Conservation (phyloP, 2,888 invertebrate species). For the Pristionchus japonicus region DNA sequence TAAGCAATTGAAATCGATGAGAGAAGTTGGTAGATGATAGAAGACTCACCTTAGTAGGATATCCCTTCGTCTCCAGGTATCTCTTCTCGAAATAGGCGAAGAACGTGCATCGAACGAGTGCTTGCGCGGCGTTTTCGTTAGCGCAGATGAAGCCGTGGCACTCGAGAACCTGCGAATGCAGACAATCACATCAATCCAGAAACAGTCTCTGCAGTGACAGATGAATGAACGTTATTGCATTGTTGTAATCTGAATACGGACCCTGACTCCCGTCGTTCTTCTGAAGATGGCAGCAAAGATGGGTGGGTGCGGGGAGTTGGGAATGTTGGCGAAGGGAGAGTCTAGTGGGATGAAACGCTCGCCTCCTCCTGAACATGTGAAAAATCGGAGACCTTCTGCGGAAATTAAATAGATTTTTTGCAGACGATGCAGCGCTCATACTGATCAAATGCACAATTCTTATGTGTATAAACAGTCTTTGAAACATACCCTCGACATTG, state of each 20-base stretch:
- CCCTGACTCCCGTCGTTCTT: constrained; percentile 95
- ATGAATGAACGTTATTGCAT: too few species aligned
- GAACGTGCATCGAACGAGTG: constrained; percentile 89
- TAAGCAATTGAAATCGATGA: constrained; percentile 15
- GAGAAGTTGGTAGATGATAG: not conserved
- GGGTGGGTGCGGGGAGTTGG: constrained; percentile 93
- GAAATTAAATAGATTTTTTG: constrained; percentile 7
- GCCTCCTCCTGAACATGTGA: constrained; percentile 68
- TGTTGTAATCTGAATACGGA: constrained; percentile 43
- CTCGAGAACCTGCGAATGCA: constrained; percentile 81
- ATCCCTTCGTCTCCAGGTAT: constrained; percentile 78
- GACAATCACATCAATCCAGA: too few species aligned
- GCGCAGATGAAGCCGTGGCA: constrained; percentile 99
- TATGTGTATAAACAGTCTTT: too few species aligned
- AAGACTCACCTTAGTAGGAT: constrained; percentile 47
- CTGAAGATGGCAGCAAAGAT: constrained; percentile 95
- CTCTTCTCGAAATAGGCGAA: constrained; percentile 97
- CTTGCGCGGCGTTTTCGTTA: constrained; percentile 95
- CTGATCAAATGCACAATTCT: too few species aligned
- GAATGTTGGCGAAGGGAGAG: constrained; percentile 93
- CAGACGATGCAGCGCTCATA: constrained; percentile 60
- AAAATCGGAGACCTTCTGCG: too few species aligned
- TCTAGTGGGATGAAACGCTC: constrained; percentile 89
- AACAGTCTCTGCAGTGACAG: too few species aligned
- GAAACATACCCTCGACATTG: constrained; percentile 74